phyloP scores from a whole-genome alignment of 1,140 invertebrate genomes.

The Diorhabda elongata region DNA sequence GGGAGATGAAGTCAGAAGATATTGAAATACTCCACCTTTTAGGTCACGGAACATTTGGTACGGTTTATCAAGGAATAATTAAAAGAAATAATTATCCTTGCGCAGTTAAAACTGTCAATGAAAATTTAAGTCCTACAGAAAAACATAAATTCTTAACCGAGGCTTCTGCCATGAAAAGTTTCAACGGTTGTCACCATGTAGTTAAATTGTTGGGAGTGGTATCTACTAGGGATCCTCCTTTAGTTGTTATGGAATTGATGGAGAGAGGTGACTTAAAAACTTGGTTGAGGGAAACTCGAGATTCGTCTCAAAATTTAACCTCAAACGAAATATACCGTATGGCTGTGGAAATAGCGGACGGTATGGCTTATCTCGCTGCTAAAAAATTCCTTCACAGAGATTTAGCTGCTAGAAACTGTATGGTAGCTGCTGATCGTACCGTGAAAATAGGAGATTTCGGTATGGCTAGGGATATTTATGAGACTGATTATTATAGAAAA shows the following conservation, averaged over 20 bases:
- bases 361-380: slow-evolving; percentile 70
- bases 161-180: slow-evolving; percentile 93
- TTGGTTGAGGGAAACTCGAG: slow-evolving; percentile 53
- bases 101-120: slow-evolving; percentile 92
- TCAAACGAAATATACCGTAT: slow-evolving; percentile 53
- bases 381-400: slow-evolving; percentile 75
- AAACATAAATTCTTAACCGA: slow-evolving; percentile 89
- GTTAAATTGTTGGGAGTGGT: slow-evolving; percentile 70
- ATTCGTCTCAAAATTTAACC: slow-evolving; percentile 40
- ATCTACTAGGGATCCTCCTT: slow-evolving; percentile 58
- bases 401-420: slow-evolving; percentile 75
- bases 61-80: slow-evolving; percentile 55
- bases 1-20: slow-evolving; percentile 85
- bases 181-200: slow-evolving; percentile 59
- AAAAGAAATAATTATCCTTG: slow-evolving; percentile 61
- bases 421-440: slow-evolving; percentile 64
- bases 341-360: slow-evolving; percentile 75
- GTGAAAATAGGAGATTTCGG: slow-evolving; percentile 73
- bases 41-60: slow-evolving; percentile 93
- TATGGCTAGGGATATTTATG: slow-evolving; percentile 69
- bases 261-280: slow-evolving; percentile 66
- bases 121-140: slow-evolving; percentile 75
- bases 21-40: slow-evolving; percentile 74
- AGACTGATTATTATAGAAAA: slow-evolving; percentile 71
- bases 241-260: slow-evolving; percentile 77